Evolutionary conservation across 2,797 vertebrate genomes (phyloP).

Genomic region (Linurgus olivaceus): DNA sequence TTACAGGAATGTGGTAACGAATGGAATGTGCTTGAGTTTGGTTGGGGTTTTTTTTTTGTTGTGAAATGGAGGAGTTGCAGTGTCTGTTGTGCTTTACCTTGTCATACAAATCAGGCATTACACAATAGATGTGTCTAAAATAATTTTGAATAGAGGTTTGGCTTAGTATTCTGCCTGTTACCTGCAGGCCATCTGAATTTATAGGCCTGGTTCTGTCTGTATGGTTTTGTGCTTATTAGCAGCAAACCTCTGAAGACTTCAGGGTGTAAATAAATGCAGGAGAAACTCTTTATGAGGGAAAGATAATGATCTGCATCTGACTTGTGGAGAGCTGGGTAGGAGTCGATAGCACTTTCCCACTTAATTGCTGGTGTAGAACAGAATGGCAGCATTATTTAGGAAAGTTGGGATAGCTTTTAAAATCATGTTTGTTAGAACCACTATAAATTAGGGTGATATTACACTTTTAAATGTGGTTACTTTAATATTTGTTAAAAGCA

Average conservation of each 20-base stretch:
- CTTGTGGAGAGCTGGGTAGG: neutral
- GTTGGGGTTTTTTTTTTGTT: neutral
- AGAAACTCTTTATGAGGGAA: neutral
- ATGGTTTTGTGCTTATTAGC: neutral
- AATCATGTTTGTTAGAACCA: neutral
- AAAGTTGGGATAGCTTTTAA: neutral
- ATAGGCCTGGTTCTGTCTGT: neutral
- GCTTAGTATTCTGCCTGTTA: neutral
- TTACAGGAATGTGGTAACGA: neutral
- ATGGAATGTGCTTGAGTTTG: neutral
- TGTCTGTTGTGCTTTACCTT: neutral
- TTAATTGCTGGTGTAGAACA: neutral
- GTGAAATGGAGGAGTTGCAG: neutral
- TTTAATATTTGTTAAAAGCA: neutral
- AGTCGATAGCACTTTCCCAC: neutral
- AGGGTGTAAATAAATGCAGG: neutral
- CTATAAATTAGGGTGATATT: neutral
- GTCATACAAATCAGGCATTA: neutral
- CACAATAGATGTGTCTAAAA: neutral
- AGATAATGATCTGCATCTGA: neutral
- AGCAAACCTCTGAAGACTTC: neutral
- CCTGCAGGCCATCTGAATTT: neutral
- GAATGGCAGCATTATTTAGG: neutral
- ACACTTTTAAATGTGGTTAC: neutral
- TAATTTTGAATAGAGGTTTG: neutral